Evolutionary conservation across 2,797 vertebrate genomes (phyloP), one percentile per base, ranked within the genome.

Genomic region (Xiphorhynchus erythropygius): DNA sequence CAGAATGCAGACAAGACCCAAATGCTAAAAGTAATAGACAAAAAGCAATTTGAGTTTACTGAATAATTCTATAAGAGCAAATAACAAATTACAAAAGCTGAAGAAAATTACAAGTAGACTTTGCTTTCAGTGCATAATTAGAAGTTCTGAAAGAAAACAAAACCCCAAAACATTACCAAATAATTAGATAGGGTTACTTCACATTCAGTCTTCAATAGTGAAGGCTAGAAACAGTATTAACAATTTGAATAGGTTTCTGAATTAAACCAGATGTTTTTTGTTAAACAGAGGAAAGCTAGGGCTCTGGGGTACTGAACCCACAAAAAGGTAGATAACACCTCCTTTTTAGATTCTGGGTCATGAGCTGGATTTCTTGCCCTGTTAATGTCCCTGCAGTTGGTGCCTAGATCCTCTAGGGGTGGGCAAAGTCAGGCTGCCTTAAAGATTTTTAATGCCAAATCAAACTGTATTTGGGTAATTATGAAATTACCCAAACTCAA

Each of bases 41-140:
- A 71, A 95, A 96, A 87, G 33, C 64, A 94, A 83, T 75, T 63
- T 91, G 24, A 89, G 27, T 89, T 93, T 83, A 79, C 69, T 52
- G 76, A 52, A 80, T 80, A 93, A 90, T 88, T 50, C 92, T 86
- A 6, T 75, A 90, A 39, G 7, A 93, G 53, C 32, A 80, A 90
- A 88, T 39, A 83, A 79, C 37, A 80, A 92, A 92, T 82, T 83
- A 7, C 13, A 85, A 89, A 96, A 89, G 12, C 30, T 57, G 63
- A 59, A 73, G 55, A 87, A 92, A 95, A 92, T 60, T 47, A 55
- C 44, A 81, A 55, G 50, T 35, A 57, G n/a, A n/a, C 79, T 95
- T 91, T 84, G 44, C 73, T 94, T 90, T 63, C 55, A 82, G 32
- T 44, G 52, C 25, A 63, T 27, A 70, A 85, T 62, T 53, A 64